phyloP scores from a whole-genome alignment of 2,113 vertebrate species.

The Todiramphus saurophagus region DNA sequence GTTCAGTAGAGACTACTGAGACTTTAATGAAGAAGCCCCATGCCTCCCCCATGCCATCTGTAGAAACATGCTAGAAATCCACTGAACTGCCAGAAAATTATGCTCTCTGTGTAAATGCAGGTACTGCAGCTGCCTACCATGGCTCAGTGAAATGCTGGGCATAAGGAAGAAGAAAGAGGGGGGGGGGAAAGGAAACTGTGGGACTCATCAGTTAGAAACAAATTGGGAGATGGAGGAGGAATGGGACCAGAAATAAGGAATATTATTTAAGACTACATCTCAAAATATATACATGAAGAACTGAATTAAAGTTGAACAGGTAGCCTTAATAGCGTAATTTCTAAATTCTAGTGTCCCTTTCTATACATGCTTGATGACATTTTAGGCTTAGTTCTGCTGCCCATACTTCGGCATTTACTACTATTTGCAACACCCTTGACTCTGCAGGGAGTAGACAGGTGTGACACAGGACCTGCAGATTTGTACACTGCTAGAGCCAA shows the following conservation, averaged over 20 bases:
- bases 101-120: slow-evolving; percentile 9
- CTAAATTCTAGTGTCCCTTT: neutral
- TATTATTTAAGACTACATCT: neutral
- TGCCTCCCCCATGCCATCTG: slow-evolving; percentile 56
- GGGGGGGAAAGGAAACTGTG: neutral
- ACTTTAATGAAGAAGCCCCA: slow-evolving; percentile 27
- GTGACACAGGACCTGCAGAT: neutral
- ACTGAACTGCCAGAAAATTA: slow-evolving; percentile 18
- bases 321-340: neutral
- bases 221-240: neutral
- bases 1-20: slow-evolving; percentile 29
- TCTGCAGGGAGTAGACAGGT: neutral
- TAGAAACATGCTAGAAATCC: slow-evolving; percentile 17
- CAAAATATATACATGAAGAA: neutral
- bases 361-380: neutral
- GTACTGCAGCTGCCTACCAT: slow-evolving; percentile 34
- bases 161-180: neutral
- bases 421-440: neutral
- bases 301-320: neutral
- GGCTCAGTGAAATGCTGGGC: neutral
- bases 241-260: neutral
- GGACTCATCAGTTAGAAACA: neutral
- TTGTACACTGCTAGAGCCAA: neutral
- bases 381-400: neutral
- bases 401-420: fast-evolving